phyloP scores from a whole-genome alignment of 2,888 invertebrate species.

The Drosophila lacicola region DNA sequence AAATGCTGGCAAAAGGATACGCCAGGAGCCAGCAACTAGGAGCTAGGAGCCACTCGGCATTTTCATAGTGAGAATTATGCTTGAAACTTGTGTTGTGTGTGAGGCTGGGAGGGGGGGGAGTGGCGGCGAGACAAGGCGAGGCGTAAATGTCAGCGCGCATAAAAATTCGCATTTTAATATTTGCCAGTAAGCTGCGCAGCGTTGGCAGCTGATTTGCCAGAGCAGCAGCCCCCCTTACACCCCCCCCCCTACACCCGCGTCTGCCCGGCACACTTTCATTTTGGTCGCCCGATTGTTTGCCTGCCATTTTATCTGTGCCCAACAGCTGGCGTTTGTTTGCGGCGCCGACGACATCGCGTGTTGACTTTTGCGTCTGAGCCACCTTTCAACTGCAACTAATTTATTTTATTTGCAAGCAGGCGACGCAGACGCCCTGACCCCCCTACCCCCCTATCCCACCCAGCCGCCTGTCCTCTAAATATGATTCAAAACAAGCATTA shows the following conservation, averaged over 20 bases:
- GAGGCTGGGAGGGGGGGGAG: slow-evolving; percentile 1
- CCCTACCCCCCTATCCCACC: not conserved
- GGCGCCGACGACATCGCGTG: slow-evolving; percentile 75
- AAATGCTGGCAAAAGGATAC: slow-evolving; percentile 67
- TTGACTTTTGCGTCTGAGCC: slow-evolving; percentile 79
- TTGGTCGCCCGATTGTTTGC: slow-evolving; percentile 64
- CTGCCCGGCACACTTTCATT: slow-evolving; percentile 21
- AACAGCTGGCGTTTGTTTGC: slow-evolving; percentile 80
- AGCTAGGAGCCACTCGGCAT: slow-evolving; percentile 45
- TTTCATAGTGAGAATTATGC: slow-evolving; percentile 69
- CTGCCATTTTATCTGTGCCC: slow-evolving; percentile 74
- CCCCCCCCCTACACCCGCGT: not conserved
- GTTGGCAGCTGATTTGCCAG: slow-evolving; percentile 75
- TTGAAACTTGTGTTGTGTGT: slow-evolving; percentile 13
- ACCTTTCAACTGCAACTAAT: slow-evolving; percentile 80
- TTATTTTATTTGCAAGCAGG: slow-evolving; percentile 78
- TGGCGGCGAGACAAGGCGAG: slow-evolving; percentile 28
- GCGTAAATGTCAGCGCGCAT: slow-evolving; percentile 77
- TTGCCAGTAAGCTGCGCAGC: slow-evolving; percentile 75
- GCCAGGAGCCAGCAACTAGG: slow-evolving; percentile 3
- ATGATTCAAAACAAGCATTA: slow-evolving; percentile 79
- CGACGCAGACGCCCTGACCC: slow-evolving; percentile 25
- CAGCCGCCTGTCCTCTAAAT: slow-evolving; percentile 42
- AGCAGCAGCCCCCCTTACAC: not conserved
- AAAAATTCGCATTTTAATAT: slow-evolving; percentile 82